Percentiles rank a stretch among this genome's conserved stretches.
These are phyloP conservation scores for Erpobdella octoculata DNA, from an alignment of 2,888 invertebrate species.

Conservation along the genomic window DNA sequence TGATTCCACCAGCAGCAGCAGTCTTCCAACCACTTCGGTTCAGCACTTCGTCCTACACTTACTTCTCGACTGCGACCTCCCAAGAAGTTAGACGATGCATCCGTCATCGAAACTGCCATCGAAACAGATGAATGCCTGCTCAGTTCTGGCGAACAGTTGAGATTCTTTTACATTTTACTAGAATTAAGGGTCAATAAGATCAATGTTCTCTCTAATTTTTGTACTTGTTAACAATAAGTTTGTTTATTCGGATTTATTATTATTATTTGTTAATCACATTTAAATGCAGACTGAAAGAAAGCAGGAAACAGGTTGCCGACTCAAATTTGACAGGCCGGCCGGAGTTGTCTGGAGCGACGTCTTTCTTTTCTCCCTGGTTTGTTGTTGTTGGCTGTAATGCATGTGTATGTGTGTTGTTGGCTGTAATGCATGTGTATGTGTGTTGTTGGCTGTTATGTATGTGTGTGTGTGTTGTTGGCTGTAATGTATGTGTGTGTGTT, in stretches of 20 bases:
- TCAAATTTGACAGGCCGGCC: neutral
- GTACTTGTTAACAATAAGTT: neutral
- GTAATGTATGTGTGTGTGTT: too few relatives aligned
- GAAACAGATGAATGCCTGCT: neutral
- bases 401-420: neutral
- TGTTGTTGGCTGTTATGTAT: too few relatives aligned
- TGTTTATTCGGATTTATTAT: neutral
- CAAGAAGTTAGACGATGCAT: constrained; percentile 5
- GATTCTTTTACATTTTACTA: neutral
- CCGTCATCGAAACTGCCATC: constrained; percentile 3
- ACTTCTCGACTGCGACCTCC: neutral
- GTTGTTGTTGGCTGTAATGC: neutral
- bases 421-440: too few relatives aligned
- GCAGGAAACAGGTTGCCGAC: neutral
- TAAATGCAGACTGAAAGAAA: neutral
- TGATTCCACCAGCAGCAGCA: too few relatives aligned
- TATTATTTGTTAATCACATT: too few relatives aligned
- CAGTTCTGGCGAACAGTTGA: neutral
- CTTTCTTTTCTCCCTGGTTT: neutral
- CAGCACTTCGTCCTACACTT: neutral
- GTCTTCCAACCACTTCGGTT: neutral
- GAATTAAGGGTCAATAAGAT: too few relatives aligned
- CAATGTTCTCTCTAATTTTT: too few relatives aligned
- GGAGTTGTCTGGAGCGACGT: neutral
- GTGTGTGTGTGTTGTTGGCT: too few relatives aligned